Evolutionary conservation across 2,797 vertebrate genomes (phyloP).

Genomic region (Gallirallus australis): DNA sequence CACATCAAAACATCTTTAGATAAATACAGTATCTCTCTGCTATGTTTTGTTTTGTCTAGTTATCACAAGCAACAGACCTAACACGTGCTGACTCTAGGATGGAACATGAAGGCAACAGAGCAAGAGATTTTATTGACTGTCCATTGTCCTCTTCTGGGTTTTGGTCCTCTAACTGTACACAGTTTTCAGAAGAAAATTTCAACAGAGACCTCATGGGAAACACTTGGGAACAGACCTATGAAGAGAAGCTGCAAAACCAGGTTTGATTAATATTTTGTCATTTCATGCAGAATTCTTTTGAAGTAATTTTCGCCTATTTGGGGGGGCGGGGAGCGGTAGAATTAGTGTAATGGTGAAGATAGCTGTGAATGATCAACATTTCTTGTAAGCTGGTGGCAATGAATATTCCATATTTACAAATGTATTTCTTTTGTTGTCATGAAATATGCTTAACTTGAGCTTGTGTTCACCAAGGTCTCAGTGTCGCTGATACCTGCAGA

Average conservation of each 20-base stretch:
- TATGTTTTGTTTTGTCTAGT: conserved; percentile 68
- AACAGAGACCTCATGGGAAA: not conserved
- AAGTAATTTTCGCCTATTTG: not conserved
- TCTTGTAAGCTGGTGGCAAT: not conserved
- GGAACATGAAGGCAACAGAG: conserved; percentile 65
- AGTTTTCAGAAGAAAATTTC: conserved; percentile 70
- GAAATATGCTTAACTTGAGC: not conserved
- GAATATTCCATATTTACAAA: not conserved
- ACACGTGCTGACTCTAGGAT: conserved; percentile 71
- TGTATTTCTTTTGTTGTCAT: not conserved
- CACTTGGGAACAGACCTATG: conserved; percentile 49
- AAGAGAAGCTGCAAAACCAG: conserved; percentile 50
- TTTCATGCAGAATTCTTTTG: not conserved
- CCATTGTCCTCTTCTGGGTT: conserved; percentile 62
- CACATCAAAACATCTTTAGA: not conserved
- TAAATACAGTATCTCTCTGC: not conserved
- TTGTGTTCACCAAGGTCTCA: not conserved
- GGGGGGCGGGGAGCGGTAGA: not conserved
- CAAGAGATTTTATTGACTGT: conserved; percentile 58
- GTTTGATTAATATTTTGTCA: conserved; percentile 52
- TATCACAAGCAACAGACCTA: conserved; percentile 81
- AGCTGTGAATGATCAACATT: not conserved
- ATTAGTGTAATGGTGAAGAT: not conserved
- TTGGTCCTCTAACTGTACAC: conserved; percentile 51
- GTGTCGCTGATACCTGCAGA: not conserved